Percentiles rank a stretch among this genome's conserved stretches.
Conservation (phyloP, 2,113 vertebrate genomes). For the Orcinus orca region DNA sequence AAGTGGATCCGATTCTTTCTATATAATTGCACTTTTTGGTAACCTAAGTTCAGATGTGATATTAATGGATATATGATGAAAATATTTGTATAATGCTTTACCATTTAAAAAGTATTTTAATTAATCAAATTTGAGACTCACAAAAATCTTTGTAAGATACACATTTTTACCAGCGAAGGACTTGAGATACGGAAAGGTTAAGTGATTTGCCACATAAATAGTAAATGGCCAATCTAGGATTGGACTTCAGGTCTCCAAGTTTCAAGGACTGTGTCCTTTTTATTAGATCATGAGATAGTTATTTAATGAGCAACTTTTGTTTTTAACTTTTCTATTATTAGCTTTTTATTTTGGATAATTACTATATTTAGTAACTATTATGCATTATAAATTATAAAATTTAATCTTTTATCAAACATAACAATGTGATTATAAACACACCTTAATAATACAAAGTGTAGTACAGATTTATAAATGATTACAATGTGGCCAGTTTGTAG, state of each 20-base stretch:
- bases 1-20: background rate
- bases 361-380: background rate
- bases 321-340: slow-evolving; percentile 3
- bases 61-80: background rate
- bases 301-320: background rate
- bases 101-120: background rate
- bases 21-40: background rate
- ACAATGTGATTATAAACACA: background rate
- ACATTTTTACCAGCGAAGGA: background rate
- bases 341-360: background rate
- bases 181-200: background rate
- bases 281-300: background rate
- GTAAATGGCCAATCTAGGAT: background rate
- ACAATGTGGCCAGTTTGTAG: background rate
- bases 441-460: background rate
- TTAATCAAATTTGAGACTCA: background rate
- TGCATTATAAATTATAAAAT: background rate
- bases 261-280: background rate
- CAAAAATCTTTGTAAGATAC: background rate
- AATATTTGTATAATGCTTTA: background rate
- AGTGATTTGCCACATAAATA: background rate
- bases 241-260: background rate
- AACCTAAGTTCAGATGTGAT: background rate
- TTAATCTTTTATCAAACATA: background rate
- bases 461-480: background rate